phyloP scores from a whole-genome alignment of 2,797 vertebrate genomes.

The Trachops cirrhosus region DNA sequence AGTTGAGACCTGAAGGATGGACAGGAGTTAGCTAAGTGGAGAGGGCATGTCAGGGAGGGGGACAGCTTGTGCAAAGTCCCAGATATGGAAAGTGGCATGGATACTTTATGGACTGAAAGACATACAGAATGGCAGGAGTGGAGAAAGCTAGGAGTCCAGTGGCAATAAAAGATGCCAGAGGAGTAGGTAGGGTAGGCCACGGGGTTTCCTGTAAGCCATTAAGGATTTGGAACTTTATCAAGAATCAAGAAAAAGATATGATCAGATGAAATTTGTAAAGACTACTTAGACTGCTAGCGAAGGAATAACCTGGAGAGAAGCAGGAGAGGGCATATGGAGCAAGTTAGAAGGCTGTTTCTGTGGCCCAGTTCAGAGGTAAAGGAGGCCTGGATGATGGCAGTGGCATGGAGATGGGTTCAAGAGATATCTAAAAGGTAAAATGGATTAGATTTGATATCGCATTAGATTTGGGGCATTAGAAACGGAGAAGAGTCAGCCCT shows the following conservation, averaged over 20 bases:
- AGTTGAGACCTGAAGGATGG: not conserved
- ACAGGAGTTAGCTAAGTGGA: not conserved
- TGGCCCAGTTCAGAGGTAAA: not conserved
- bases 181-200: not conserved
- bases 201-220: not conserved
- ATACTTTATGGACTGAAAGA: not conserved
- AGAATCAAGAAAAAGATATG: not conserved
- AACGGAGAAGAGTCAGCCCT: not conserved
- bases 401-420: not conserved
- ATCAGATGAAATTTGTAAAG: not conserved
- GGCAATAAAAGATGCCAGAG: not conserved
- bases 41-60: not conserved
- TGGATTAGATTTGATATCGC: not conserved
- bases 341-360: not conserved
- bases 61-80: not conserved
- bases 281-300: not conserved
- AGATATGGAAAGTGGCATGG: not conserved
- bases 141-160: not conserved
- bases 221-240: not conserved
- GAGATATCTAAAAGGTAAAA: not conserved
- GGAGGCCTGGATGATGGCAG: not conserved
- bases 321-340: not conserved
- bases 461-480: not conserved
- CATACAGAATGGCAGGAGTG: not conserved
- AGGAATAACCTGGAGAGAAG: not conserved